Evolutionary conservation across 2,113 vertebrate species (phyloP).

Genomic region (Anarrhichthys ocellatus): DNA sequence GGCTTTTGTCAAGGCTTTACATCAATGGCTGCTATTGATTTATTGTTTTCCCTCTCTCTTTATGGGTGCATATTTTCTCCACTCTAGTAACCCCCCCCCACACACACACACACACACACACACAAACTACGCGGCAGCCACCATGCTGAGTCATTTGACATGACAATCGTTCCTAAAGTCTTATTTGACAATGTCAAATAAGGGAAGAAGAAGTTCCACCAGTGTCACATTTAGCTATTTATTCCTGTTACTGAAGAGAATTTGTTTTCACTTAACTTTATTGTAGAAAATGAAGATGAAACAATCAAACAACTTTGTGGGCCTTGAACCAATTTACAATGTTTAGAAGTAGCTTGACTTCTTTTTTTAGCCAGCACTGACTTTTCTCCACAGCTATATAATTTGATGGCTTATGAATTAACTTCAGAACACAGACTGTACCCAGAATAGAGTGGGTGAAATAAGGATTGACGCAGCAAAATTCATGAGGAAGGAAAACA

Average conservation of each 20-base stretch:
- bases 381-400: neutral
- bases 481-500: neutral
- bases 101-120: conserved; percentile 9
- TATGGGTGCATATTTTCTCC: conserved; percentile 25
- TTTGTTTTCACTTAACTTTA: neutral
- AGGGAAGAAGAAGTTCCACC: conserved; percentile 21
- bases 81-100: conserved; percentile 47
- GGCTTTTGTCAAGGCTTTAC: conserved; percentile 40
- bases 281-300: neutral
- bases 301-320: neutral
- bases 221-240: conserved; percentile 9
- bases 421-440: neutral
- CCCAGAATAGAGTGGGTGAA: neutral
- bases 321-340: neutral
- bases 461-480: neutral
- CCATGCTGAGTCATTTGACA: conserved; percentile 68
- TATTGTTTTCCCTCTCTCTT: conserved; percentile 45
- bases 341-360: no score
- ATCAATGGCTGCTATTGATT: conserved; percentile 66
- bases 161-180: conserved; percentile 44
- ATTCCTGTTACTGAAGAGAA: neutral
- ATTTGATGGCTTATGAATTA: neutral
- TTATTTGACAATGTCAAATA: conserved; percentile 62
- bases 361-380: neutral
- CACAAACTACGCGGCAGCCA: conserved; percentile 30